Evolutionary conservation across 1,140 invertebrate species (phyloP), one percentile per base, ranked within the genome.

Genomic region (Muscidifurax raptorellus): DNA sequence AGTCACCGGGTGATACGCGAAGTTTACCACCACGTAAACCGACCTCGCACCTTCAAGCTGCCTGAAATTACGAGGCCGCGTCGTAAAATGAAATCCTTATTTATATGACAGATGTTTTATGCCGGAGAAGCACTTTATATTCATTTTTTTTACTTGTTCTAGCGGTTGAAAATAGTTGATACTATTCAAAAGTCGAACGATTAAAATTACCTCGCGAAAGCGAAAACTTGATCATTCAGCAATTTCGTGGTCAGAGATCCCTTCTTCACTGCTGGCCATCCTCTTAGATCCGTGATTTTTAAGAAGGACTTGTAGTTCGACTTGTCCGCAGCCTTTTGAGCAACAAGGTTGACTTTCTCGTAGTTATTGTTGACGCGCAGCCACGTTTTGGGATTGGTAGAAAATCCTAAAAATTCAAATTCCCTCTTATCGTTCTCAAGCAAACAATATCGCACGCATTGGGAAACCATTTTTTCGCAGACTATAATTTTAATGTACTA

Each of bases 361-460:
- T 94, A 96, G 85, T 95, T 93, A 0, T 92, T 86, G 85, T 94
- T 93, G 1, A 96, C 90, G 1, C 96, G 96, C 10, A 97, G 88
- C 96, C 96, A 97, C 0, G 96, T 95, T 2, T 88, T 94, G 0
- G 93, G 89, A 10, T 90, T 94, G 0, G 90, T 93, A 0, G 95
- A 95, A 87, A 96, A 96, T 84, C 95, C 96, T 90, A 27, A 44
- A 88, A 13, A 85, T 40, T 9, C 0, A 40, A 1, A 89, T 91
- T 25, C 94, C 88, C n/a, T 94, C 9, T 12, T 9, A 40, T 40
- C 36, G 36, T 40, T 40, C 36, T 40, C 10, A 40, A 40, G 10
- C 0, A 36, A 36, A 7, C 32, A 0, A 36, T n/a, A n/a, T n/a
- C 5, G 32, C 32, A 7, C 32, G n/a, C n/a, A n/a, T n/a, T n/a